Evolutionary conservation across 2,888 invertebrate genomes (phyloP).

Genomic region (Drosophila nr. perissopoda): DNA sequence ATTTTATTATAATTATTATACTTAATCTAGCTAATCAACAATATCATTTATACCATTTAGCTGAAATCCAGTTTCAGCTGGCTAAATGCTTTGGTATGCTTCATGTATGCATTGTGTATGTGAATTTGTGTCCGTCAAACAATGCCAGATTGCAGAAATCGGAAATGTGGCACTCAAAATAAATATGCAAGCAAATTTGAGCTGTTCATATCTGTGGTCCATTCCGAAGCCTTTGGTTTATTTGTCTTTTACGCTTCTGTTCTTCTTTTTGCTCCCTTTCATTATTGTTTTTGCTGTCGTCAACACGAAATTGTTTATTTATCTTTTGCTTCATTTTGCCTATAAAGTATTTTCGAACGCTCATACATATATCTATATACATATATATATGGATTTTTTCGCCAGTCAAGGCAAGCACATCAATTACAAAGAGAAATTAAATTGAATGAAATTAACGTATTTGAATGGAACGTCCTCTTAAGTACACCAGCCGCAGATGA

Average conservation of each 20-base stretch:
- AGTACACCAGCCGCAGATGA: not conserved
- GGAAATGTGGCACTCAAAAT: constrained; percentile 22
- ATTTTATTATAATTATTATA: not conserved
- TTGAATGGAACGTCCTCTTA: constrained; percentile 18
- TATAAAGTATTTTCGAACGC: constrained; percentile 37
- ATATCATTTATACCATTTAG: not conserved
- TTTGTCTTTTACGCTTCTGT: constrained; percentile 38
- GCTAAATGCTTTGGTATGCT: constrained; percentile 12
- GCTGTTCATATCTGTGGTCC: constrained; percentile 18
- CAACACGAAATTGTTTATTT: constrained; percentile 58
- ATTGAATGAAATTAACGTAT: constrained; percentile 1
- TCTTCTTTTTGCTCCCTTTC: not conserved
- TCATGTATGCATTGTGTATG: not conserved
- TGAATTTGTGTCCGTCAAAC: not conserved
- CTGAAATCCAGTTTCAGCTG: constrained; percentile 23
- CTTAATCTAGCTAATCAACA: too few relatives aligned
- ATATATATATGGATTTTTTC: constrained; percentile 6
- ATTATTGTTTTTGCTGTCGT: constrained; percentile 62
- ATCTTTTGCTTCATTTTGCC: constrained; percentile 9
- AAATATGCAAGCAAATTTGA: constrained; percentile 19
- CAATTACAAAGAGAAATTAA: constrained; percentile 39
- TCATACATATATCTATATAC: not conserved
- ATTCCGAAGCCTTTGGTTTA: constrained; percentile 40
- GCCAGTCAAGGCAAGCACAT: constrained; percentile 51
- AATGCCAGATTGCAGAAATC: constrained; percentile 51